Evolutionary conservation across 2,888 invertebrate species (phyloP), one percentile per base, ranked within the genome.

Genomic region (Mimachlamys varia): DNA sequence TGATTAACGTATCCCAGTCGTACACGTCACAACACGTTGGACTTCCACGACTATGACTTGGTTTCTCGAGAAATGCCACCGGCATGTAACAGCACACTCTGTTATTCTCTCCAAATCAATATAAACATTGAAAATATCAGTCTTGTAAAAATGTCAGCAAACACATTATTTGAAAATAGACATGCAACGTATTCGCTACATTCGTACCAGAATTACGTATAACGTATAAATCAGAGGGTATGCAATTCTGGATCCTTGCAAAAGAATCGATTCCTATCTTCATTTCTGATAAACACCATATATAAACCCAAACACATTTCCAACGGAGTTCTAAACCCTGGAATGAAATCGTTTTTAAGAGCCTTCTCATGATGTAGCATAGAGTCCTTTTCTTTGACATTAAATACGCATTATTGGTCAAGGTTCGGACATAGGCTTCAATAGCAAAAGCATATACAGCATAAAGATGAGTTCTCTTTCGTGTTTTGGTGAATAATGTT

Each of bases 91-190:
- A 76, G 12, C 33, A 15, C 27, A 33, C 76, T 76, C 19, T 76
- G 33, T 76, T 76, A 76, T 76, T 76, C 33, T 33, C 76, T 76
- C 19, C 19, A 27, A 76, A 76, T 76, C 76, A 76, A 76, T 76
- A 76, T 76, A 76, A 62, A 76, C 76, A 76, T 76, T 76, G 76
- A 33, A 76, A 76, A 76, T 76, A 76, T 76, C 76, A 12, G 33
- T 76, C 76, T 76, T 76, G 76, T 76, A 76, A 76, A 76, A 76
- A 76, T 33, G 76, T 76, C 76, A 76, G 76, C 76, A 33, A 76
- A 76, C 76, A 33, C 76, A 76, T 76, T 76, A 76, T 76, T 76
- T 76, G 33, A 33, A 76, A 62, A 27, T 33, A 27, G 76, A 76
- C 76, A 33, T 76, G 33, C 27, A 76, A 15, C 76, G 33, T 33